phyloP scores from a whole-genome alignment of 2,113 vertebrate species.

The Herpetotheres cachinnans region DNA sequence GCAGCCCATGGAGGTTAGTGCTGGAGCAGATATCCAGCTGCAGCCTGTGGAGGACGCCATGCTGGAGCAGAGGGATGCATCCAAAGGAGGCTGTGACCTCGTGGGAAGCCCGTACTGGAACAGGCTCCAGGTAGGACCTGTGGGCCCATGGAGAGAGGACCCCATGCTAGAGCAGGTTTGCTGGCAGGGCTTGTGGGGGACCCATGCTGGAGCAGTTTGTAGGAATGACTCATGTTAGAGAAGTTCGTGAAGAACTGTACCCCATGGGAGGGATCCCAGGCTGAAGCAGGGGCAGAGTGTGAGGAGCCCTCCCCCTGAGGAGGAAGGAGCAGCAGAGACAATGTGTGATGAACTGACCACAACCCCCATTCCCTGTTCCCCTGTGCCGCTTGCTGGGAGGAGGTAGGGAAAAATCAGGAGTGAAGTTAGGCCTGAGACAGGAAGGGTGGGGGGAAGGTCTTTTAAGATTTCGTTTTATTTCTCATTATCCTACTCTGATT shows the following conservation, averaged over 20 bases:
- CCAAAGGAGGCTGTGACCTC: too few species aligned
- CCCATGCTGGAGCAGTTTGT: neutral
- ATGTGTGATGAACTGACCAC: too few species aligned
- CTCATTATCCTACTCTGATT: neutral
- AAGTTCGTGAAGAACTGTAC: neutral
- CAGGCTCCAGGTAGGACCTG: too few species aligned
- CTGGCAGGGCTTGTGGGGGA: too few species aligned
- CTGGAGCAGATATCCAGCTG: too few species aligned
- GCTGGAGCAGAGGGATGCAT: too few species aligned
- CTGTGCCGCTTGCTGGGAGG: rapidly evolving
- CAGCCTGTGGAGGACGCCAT: too few species aligned
- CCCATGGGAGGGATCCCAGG: neutral
- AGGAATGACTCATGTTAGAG: neutral
- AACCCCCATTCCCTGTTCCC: neutral
- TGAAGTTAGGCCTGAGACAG: neutral
- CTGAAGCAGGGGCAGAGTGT: neutral
- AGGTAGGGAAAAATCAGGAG: neutral
- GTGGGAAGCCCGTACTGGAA: too few species aligned
- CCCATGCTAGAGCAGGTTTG: neutral
- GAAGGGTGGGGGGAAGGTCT: neutral
- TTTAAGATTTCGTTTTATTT: neutral
- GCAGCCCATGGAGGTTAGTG: too few species aligned
- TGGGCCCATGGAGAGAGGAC: neutral
- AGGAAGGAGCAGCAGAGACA: too few species aligned
- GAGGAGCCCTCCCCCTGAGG: too few species aligned